A percentile compares a stretch with the other conserved stretches of the same genome.
These are phyloP conservation scores for Pseudomyrmex cubaensis DNA, from an alignment of 1,140 invertebrate species.

Conservation along the genomic window DNA sequence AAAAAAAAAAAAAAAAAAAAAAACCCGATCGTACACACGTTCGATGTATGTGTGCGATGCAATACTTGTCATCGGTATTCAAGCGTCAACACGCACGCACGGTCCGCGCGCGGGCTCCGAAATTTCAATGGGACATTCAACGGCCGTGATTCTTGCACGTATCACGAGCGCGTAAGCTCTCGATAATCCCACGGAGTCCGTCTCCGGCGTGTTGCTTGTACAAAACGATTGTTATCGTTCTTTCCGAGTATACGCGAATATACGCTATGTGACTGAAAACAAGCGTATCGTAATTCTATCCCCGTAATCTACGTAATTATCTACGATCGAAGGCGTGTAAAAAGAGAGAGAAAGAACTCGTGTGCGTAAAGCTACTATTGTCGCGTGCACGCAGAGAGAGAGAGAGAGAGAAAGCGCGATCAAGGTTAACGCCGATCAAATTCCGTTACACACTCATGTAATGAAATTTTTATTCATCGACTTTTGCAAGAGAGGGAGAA, in stretches of 20 bases:
- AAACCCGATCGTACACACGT: neutral
- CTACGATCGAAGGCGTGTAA: slow-evolving; percentile 48
- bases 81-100: slow-evolving; percentile 63
- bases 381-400: slow-evolving; percentile 30
- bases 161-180: slow-evolving; percentile 64
- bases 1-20: no score
- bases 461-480: slow-evolving; percentile 45
- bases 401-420: slow-evolving; percentile 7
- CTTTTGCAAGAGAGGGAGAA: neutral
- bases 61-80: slow-evolving; percentile 78
- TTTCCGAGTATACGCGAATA: slow-evolving; percentile 54
- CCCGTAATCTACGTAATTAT: slow-evolving; percentile 58
- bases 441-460: slow-evolving; percentile 35
- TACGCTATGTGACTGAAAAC: slow-evolving; percentile 53
- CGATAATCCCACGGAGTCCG: slow-evolving; percentile 62
- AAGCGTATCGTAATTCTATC: slow-evolving; percentile 57
- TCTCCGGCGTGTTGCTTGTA: slow-evolving; percentile 19
- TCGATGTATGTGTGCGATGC: slow-evolving; percentile 55
- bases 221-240: slow-evolving; percentile 50
- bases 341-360: neutral
- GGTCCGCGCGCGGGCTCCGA: slow-evolving; percentile 70
- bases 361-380: slow-evolving; percentile 31
- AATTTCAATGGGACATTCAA: slow-evolving; percentile 76
- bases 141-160: slow-evolving; percentile 76
- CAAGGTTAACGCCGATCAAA: slow-evolving; percentile 56